A percentile compares a stretch with the other conserved stretches of the same genome.
Conservation (phyloP, 2,113 vertebrate species). For the Triplophysa dalaica region DNA sequence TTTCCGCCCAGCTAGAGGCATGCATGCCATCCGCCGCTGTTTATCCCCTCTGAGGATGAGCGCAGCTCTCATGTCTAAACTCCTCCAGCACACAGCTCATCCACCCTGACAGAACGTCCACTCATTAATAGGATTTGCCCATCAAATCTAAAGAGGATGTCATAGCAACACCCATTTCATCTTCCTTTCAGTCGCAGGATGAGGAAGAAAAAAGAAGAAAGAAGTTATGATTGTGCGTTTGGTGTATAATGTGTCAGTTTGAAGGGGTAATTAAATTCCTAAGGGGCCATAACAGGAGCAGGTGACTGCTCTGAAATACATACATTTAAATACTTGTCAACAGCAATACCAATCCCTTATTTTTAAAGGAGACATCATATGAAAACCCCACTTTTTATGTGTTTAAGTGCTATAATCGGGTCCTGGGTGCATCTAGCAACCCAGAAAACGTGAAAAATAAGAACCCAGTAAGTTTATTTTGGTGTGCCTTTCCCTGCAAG, state of each 20-base stretch:
- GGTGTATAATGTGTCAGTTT: neutral
- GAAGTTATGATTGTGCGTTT: neutral
- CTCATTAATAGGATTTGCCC: slow-evolving; percentile 52
- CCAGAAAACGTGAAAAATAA: no score
- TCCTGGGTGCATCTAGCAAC: no score
- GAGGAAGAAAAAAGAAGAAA: neutral
- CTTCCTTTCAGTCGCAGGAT: neutral
- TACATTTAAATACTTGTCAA: neutral
- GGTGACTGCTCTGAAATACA: slow-evolving; percentile 6
- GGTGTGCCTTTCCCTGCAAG: no score
- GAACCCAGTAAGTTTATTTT: no score
- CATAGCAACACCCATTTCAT: slow-evolving; percentile 26
- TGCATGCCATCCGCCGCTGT: slow-evolving; percentile 5
- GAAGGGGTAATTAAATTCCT: neutral
- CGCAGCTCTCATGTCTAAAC: slow-evolving; percentile 24
- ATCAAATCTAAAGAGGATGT: slow-evolving; percentile 31
- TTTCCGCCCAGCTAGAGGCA: slow-evolving; percentile 3
- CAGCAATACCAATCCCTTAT: no score
- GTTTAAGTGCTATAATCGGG: no score
- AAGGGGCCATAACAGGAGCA: neutral
- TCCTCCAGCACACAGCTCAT: slow-evolving; percentile 28
- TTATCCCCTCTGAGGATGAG: slow-evolving; percentile 28
- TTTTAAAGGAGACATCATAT: no score
- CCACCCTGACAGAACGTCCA: slow-evolving; percentile 44
- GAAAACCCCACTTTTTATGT: no score